Evolutionary conservation across 2,113 vertebrate species (phyloP), one percentile per base, ranked within the genome.

Genomic region (Ciconia maguari): DNA sequence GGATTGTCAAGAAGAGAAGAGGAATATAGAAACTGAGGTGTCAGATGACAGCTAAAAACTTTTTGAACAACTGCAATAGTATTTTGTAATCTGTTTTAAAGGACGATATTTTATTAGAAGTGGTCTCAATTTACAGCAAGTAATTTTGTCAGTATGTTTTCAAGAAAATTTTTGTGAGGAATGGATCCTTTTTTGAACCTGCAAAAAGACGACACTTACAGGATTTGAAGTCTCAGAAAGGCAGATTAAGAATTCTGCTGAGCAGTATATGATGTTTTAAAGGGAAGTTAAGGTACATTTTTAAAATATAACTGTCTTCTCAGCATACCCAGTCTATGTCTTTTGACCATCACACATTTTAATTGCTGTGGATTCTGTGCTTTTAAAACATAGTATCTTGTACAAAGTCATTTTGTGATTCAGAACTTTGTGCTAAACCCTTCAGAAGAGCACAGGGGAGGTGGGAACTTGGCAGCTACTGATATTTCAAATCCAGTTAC

Each of bases 41-140:
- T 96, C 71, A 91, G 42, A 77, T 89, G 83, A 89, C 93, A 49
- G 27, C 82, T 41, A 75, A 81, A 81, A 77, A 55, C 21, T 89
- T 97, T 94, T 94, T 87, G 54, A 96, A 83, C 57, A 87, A 64
- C 88, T 93, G 62, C 65, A 93, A 9, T 89, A 89, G 83, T 94
- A 82, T 95, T 97, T 88, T 97, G 57, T 96, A 34, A 91, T 96
- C 52, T 93, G 55, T 88, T 95, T 71, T 93, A 81, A 94, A 89
- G 72, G 94, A 94, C 1, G 4, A 24, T 97, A 54, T 95, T 98
- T 98, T 97, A 72, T 86, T 97, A 94, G 71, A 80, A 96, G 66
- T 80, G 21, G 30, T 95, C 66, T 94, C 60, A 46, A 75, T 66
- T 89, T 87, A 54, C 64, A 95, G 52, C 75, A 64, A 36, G 49